Base-by-base conservation (phyloP, 2,888 invertebrate species). In the Fragum fragum region DNA sequence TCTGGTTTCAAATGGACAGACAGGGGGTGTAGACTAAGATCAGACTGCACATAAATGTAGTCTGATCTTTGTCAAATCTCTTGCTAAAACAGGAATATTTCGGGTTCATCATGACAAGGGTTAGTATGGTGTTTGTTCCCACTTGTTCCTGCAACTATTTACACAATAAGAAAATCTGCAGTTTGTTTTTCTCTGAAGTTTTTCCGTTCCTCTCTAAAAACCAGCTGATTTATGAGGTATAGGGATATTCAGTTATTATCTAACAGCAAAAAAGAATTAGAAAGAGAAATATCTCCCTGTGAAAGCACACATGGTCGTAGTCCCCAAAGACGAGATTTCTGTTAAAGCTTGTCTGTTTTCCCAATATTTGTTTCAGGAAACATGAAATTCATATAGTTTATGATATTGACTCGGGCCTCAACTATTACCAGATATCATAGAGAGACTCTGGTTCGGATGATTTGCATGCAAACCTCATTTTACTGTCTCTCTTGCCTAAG, bases 301-400 rank as follows among this genome's bases (percentile, higher is more conserved):
- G 23, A 21, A 32, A 29, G 26, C 61, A 61, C 61, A 61, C 61
- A 61, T 61, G 61, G 61, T 32, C 11, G 1, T n/a, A 26, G 29
- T 61, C 61, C 61, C 61, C 1, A 32, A 61, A 61, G 61, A 61
- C 61, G 23, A 23, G 61, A 61, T 61, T 61, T 63, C 63, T 32
- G 66, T 66, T 66, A 66, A 42, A 66, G 66, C 66, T 36, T 66
- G 66, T 66, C 66, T 42, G 66, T 39, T 66, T 66, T 39, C 32
- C 66, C 66, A 66, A 66, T 66, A 66, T 66, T 66, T 66, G 66
- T 66, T 66, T 66, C 66, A 11, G 42, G 21, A 66, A 66, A 66
- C 66, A 66, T 66, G 66, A 66, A 42, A 66, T 66, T 66, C 42
- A 66, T 66, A 66, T 36, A 39, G 66, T 66, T 66, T 66, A 66